Evolutionary conservation across 2,797 vertebrate genomes (phyloP).

Genomic region (Phalloptychus januarius): DNA sequence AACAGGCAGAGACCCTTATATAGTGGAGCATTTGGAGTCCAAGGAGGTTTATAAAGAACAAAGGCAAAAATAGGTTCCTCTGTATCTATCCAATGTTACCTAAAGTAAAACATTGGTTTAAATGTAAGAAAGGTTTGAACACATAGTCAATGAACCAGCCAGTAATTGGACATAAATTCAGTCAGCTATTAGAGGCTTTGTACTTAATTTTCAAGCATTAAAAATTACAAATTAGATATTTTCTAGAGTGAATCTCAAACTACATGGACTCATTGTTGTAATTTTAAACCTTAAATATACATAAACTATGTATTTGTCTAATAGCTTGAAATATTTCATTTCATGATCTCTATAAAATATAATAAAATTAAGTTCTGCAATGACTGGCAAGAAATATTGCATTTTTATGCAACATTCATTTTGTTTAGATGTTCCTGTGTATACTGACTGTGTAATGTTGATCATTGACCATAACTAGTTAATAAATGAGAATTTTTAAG

Average conservation of each 20-base stretch:
- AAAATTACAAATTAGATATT: too few species aligned
- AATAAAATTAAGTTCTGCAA: too few species aligned
- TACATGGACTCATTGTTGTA: not conserved
- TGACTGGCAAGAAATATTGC: too few species aligned
- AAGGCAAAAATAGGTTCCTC: not conserved
- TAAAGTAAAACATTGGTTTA: not conserved
- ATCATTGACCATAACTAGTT: not conserved
- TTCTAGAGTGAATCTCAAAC: not conserved
- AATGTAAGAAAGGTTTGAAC: not conserved
- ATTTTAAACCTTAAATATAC: not conserved
- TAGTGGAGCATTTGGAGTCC: constrained; percentile 4
- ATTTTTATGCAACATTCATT: too few species aligned
- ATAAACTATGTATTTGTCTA: not conserved
- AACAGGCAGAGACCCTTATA: not conserved
- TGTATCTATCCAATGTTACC: not conserved
- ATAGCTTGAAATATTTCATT: too few species aligned
- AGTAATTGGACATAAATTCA: not conserved
- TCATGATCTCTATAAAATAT: too few species aligned
- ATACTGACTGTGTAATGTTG: too few species aligned
- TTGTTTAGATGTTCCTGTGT: too few species aligned
- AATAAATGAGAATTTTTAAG: not conserved
- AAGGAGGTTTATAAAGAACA: not conserved
- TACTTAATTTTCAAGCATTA: not conserved
- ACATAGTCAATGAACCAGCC: not conserved
- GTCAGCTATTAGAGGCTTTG: not conserved